These are phyloP conservation scores for Ypsolopha sequella DNA, from an alignment of 2,888 invertebrate genomes.

Conservation along the genomic window DNA sequence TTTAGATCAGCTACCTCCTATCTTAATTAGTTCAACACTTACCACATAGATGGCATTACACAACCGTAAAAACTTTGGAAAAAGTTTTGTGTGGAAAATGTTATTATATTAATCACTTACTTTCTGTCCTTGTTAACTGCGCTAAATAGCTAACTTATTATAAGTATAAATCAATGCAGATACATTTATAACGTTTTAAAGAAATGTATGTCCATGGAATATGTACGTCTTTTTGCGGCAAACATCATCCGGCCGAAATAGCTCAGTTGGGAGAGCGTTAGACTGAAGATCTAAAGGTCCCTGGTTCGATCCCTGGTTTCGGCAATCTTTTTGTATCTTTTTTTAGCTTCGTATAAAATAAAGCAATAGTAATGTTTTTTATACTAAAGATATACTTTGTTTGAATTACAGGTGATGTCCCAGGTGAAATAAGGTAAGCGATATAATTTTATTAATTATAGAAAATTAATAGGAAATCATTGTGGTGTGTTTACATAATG, in stretches of 20 bases:
- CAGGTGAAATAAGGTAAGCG: background rate
- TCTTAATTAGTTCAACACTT: conserved; percentile 1
- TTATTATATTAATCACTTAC: too few species aligned
- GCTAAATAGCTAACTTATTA: background rate
- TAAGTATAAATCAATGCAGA: too few species aligned
- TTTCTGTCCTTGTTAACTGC: too few species aligned
- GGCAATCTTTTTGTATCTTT: conserved; percentile 47
- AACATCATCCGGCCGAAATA: conserved; percentile 60
- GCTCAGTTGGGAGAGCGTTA: conserved; percentile 77
- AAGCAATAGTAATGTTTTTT: background rate
- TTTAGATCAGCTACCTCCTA: too few species aligned
- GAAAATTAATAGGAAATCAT: too few species aligned
- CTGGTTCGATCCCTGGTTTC: conserved; percentile 80
- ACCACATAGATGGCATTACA: conserved; percentile 9
- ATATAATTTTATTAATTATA: background rate
- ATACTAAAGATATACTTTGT: background rate
- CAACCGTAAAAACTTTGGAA: too few species aligned
- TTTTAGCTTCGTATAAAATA: conserved; percentile 2
- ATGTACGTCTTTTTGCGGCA: conserved; percentile 14
- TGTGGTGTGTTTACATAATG: too few species aligned
- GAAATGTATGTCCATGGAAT: background rate
- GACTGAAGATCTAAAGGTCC: conserved; percentile 80
- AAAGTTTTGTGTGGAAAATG: too few species aligned
- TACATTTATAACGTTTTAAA: background rate
- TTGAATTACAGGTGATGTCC: conserved; percentile 1